phyloP scores from a whole-genome alignment of 1,140 invertebrate species.

The Diorhabda elongata region DNA sequence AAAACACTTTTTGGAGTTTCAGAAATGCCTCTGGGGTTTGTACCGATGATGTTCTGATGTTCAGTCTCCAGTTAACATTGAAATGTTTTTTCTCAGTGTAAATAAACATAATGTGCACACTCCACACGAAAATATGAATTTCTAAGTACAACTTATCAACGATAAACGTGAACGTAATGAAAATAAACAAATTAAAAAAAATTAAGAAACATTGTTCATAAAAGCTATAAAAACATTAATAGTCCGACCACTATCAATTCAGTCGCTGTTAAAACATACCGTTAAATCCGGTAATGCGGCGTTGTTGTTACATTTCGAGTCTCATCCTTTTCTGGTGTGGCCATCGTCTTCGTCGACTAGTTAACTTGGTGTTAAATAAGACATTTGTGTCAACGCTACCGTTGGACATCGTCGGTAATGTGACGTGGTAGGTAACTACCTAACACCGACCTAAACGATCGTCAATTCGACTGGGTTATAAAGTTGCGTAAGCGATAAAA shows the following conservation, averaged over 20 bases:
- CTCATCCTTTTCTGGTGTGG: not conserved
- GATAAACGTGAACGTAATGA: not conserved
- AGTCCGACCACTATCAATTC: not conserved
- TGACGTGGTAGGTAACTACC: not conserved
- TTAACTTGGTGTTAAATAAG: slow-evolving; percentile 1
- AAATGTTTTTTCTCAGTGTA: not conserved
- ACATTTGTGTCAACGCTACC: slow-evolving; percentile 1
- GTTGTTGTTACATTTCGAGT: not conserved
- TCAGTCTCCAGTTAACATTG: no score
- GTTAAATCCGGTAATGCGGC: not conserved
- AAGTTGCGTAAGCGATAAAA: no score
- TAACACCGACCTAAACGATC: no score
- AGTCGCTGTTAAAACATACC: not conserved
- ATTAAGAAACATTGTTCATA: not conserved
- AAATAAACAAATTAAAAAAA: not conserved
- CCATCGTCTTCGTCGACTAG: not conserved
- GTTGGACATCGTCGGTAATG: not conserved
- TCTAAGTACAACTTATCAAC: not conserved
- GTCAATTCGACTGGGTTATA: no score
- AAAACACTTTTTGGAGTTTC: no score
- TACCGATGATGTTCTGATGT: no score
- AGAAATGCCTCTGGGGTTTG: no score
- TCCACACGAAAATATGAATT: not conserved
- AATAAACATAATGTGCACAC: not conserved
- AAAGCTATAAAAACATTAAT: not conserved